Evolutionary conservation across 1,140 invertebrate genomes (phyloP).

Genomic region (Protaetia brevitarsis): DNA sequence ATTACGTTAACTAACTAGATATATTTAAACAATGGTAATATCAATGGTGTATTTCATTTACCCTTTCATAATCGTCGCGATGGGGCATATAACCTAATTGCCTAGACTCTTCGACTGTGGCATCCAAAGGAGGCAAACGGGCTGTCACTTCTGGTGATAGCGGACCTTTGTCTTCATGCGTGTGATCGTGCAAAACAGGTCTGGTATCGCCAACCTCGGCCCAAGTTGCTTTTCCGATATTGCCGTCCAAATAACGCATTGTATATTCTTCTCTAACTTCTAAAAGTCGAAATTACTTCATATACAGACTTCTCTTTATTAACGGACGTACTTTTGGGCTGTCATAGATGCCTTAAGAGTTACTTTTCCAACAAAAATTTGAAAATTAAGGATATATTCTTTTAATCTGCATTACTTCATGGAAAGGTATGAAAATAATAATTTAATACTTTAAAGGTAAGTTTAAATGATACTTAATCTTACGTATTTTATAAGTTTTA

Average conservation of each 20-base stretch:
- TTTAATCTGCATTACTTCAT: too few species aligned
- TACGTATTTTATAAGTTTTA: too few species aligned
- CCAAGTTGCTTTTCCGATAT: conserved; percentile 84
- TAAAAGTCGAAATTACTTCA: conserved; percentile 48
- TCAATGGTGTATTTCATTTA: too few species aligned
- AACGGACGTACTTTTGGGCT: too few species aligned
- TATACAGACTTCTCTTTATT: not conserved
- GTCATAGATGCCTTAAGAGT: too few species aligned
- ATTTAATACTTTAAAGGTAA: too few species aligned
- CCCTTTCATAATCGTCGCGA: conserved; percentile 93
- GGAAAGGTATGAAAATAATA: too few species aligned
- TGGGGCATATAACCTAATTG: conserved; percentile 95
- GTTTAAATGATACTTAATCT: too few species aligned
- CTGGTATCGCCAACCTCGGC: conserved; percentile 63
- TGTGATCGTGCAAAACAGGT: conserved; percentile 68
- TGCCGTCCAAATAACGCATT: conserved; percentile 83
- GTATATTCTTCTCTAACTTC: conserved; percentile 93
- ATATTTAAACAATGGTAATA: too few species aligned
- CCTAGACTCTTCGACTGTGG: conserved; percentile 77
- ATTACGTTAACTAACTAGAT: too few species aligned
- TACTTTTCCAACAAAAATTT: too few species aligned
- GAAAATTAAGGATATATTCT: too few species aligned
- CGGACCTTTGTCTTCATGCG: conserved; percentile 75
- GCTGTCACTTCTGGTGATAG: conserved; percentile 71
- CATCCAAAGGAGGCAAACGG: conserved; percentile 72